Conservation (phyloP, 2,113 vertebrate species). For the Alectura lathami region DNA sequence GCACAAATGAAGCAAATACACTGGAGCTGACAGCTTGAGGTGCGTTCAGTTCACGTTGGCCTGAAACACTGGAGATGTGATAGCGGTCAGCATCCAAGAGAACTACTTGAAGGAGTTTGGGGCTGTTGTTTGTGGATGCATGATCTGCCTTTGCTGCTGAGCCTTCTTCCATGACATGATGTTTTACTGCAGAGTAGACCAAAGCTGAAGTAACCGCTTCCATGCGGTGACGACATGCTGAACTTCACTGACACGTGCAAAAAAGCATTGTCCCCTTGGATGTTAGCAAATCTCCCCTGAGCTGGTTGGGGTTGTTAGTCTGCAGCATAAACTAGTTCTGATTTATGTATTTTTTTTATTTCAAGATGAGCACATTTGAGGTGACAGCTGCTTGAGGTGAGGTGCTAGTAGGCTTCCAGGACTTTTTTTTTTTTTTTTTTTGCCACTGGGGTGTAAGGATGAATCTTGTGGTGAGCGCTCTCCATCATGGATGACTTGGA, state of each 20-base stretch:
- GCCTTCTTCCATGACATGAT: background rate
- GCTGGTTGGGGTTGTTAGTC: background rate
- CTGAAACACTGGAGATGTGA: background rate
- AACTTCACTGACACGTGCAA: background rate
- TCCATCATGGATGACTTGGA: background rate
- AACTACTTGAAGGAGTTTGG: slow-evolving; percentile 13
- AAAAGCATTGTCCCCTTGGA: background rate
- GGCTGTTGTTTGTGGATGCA: background rate
- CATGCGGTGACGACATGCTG: background rate
- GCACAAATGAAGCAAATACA: background rate
- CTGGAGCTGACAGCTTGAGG: slow-evolving; percentile 29
- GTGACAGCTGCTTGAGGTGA: background rate
- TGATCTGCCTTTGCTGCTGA: slow-evolving; percentile 58
- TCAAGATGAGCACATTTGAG: background rate
- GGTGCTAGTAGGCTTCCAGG: background rate
- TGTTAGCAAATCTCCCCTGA: background rate
- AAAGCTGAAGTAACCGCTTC: background rate
- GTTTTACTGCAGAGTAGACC: background rate
- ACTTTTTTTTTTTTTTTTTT: background rate
- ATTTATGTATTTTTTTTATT: background rate
- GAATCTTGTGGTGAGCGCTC: background rate
- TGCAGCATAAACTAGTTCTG: background rate
- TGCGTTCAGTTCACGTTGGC: background rate
- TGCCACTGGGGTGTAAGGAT: background rate
- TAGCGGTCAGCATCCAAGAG: slow-evolving; percentile 36